phyloP scores from a whole-genome alignment of 2,888 invertebrate species.

The Eupithecia tripunctaria region DNA sequence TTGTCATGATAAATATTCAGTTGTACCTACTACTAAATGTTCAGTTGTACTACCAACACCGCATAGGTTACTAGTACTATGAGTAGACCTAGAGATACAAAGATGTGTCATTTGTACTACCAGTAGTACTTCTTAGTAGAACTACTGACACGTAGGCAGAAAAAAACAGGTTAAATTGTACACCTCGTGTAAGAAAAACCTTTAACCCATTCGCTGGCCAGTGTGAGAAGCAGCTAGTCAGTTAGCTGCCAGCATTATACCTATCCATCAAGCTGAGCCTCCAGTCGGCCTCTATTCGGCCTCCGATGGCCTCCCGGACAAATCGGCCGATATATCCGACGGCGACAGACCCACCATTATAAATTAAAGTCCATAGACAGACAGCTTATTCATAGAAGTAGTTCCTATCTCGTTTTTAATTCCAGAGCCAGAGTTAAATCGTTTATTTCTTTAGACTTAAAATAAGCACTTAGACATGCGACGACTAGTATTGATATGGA shows the following conservation, averaged over 20 bases:
- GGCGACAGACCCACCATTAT: background rate
- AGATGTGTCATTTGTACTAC: no score
- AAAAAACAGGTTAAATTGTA: background rate
- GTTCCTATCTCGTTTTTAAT: background rate
- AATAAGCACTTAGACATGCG: no score
- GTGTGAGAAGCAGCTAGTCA: background rate
- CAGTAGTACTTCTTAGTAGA: no score
- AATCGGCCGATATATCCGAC: constrained; percentile 1
- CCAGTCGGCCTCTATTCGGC: background rate
- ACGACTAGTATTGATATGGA: no score
- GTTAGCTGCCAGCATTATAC: background rate
- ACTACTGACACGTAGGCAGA: no score
- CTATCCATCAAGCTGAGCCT: constrained; percentile 9
- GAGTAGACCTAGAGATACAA: no score
- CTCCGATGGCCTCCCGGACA: background rate
- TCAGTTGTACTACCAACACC: no score
- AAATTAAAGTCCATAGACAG: background rate
- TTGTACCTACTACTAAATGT: no score
- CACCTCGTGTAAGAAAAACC: background rate
- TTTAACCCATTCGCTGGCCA: background rate
- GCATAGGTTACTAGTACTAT: no score
- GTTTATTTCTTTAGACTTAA: no score
- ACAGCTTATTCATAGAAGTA: background rate
- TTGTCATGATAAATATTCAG: no score
- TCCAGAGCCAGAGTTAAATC: no score